These are phyloP conservation scores for Lethrus apterus DNA, from an alignment of 1,140 invertebrate genomes.

Conservation along the genomic window DNA sequence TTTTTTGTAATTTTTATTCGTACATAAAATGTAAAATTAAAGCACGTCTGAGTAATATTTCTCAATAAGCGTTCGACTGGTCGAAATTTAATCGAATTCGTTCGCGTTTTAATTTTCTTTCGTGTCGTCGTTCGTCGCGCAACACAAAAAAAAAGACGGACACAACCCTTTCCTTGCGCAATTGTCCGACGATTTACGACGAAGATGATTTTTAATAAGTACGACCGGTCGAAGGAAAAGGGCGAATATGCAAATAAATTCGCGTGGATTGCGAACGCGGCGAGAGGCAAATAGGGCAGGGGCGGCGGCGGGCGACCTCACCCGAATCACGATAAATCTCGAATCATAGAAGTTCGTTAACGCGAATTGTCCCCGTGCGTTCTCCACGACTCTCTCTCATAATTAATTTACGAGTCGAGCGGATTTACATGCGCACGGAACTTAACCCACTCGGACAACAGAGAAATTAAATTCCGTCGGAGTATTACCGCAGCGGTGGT, in stretches of 20 bases:
- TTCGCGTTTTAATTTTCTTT: too few relatives aligned
- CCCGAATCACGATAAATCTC: conserved; percentile 5
- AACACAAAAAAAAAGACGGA: too few relatives aligned
- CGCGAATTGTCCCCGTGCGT: conserved; percentile 28
- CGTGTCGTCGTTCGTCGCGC: too few relatives aligned
- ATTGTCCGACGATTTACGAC: too few relatives aligned
- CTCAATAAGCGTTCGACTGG: too few relatives aligned
- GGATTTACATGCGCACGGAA: conserved; percentile 35
- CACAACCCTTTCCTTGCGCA: too few relatives aligned
- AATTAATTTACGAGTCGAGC: conserved; percentile 35
- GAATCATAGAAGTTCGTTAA: conserved; percentile 31
- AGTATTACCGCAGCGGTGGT: conserved; percentile 22
- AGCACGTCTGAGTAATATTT: too few relatives aligned
- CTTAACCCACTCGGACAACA: conserved; percentile 38
- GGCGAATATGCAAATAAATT: conserved; percentile 6
- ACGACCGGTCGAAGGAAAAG: neutral
- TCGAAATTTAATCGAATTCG: too few relatives aligned
- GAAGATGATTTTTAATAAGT: neutral
- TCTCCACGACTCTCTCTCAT: conserved; percentile 23
- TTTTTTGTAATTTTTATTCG: too few relatives aligned
- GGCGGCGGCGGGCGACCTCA: neutral
- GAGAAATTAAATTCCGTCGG: conserved; percentile 34
- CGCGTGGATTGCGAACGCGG: neutral
- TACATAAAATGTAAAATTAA: too few relatives aligned
- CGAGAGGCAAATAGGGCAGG: neutral